Evolutionary conservation across 2,113 vertebrate species (phyloP).

Genomic region (Pelecanus crispus): DNA sequence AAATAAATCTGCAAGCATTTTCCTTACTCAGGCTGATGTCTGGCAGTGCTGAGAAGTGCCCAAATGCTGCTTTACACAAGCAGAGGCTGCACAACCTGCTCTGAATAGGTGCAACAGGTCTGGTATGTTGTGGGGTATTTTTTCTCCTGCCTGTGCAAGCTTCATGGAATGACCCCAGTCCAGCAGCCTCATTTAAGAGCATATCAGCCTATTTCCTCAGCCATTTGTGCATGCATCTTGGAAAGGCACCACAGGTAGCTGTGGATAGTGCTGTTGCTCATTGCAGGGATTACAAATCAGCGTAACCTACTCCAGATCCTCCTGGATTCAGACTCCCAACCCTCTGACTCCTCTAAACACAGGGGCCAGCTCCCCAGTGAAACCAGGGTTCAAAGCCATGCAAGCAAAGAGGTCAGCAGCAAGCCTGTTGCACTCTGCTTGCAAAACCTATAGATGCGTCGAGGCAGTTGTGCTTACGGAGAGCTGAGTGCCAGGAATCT

Average conservation of each 20-base stretch:
- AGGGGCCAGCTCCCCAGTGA: neutral
- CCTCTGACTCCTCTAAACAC: neutral
- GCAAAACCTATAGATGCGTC: too few relatives aligned
- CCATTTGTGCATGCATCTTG: accelerated
- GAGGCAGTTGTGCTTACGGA: neutral
- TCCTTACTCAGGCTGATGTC: neutral
- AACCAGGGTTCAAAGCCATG: neutral
- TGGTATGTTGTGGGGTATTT: accelerated
- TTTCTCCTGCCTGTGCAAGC: neutral
- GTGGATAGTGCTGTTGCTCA: neutral
- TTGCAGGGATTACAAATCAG: neutral
- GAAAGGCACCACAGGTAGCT: neutral
- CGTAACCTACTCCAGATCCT: neutral
- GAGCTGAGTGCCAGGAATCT: neutral
- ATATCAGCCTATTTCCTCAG: neutral
- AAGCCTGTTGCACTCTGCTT: neutral
- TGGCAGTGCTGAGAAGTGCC: neutral
- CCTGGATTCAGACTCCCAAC: neutral
- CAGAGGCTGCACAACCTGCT: neutral
- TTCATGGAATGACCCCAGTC: neutral
- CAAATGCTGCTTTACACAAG: neutral
- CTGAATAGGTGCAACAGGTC: too few relatives aligned
- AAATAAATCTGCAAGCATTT: neutral
- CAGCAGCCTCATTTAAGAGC: neutral
- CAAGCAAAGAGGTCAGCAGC: neutral